phyloP scores from a whole-genome alignment of 1,140 invertebrate species.

The Danaus melanippus region DNA sequence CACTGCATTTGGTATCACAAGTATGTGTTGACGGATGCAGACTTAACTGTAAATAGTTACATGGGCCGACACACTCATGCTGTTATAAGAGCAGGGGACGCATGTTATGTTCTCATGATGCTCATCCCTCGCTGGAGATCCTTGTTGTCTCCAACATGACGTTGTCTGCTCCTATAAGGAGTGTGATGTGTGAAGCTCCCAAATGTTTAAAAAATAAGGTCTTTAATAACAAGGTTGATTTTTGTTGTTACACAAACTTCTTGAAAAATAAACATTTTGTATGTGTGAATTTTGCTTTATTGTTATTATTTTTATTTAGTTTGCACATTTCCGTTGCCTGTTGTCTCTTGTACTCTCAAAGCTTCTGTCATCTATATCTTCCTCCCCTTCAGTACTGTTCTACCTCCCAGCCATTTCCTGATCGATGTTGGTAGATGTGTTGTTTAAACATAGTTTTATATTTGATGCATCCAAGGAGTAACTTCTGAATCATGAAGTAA shows the following conservation, averaged over 20 bases:
- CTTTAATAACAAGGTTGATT: slow-evolving; percentile 69
- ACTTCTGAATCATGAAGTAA: not conserved
- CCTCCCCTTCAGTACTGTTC: slow-evolving; percentile 2
- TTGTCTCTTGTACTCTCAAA: too few species aligned
- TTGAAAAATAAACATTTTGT: slow-evolving; percentile 72
- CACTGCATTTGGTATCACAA: slow-evolving; percentile 67
- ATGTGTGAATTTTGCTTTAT: slow-evolving; percentile 61
- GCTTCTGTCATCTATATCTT: not conserved
- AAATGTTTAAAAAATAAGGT: slow-evolving; percentile 69
- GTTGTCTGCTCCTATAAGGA: too few species aligned
- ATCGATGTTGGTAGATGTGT: too few species aligned
- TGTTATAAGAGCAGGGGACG: too few species aligned
- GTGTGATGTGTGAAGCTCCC: too few species aligned
- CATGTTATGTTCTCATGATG: too few species aligned
- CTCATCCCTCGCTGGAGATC: too few species aligned
- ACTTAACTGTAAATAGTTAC: slow-evolving; percentile 72
- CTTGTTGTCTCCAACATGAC: too few species aligned
- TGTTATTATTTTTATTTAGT: slow-evolving; percentile 32
- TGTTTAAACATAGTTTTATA: too few species aligned
- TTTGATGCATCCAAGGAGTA: too few species aligned
- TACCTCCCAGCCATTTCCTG: slow-evolving; percentile 3
- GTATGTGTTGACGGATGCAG: slow-evolving; percentile 66
- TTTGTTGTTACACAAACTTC: slow-evolving; percentile 71
- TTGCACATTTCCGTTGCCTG: slow-evolving; percentile 10
- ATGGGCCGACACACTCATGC: too few species aligned